Evolutionary conservation across 2,797 vertebrate species (phyloP).

Genomic region (Gorsachius magnificus): DNA sequence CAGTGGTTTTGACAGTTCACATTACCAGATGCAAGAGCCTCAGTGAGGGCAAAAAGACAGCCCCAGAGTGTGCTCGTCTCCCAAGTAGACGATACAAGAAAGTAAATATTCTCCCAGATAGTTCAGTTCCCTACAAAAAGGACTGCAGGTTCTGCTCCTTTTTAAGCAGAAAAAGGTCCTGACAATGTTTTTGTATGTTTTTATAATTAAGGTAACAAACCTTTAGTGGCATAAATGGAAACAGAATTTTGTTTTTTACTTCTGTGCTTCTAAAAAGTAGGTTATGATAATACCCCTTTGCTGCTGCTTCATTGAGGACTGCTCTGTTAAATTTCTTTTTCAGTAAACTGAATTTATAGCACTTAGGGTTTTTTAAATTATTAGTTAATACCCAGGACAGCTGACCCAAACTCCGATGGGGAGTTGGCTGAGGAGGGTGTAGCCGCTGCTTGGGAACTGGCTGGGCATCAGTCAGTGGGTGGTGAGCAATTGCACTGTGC

Average conservation of each 20-base stretch:
- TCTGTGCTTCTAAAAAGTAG: neutral
- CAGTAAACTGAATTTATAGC: neutral
- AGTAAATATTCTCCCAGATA: neutral
- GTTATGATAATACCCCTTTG: neutral
- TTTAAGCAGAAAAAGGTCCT: neutral
- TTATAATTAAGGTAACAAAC: neutral
- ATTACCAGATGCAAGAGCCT: neutral
- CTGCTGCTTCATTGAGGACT: neutral
- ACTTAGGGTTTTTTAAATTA: neutral
- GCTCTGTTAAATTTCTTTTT: neutral
- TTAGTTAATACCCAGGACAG: neutral
- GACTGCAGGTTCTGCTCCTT: neutral
- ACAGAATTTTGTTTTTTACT: neutral
- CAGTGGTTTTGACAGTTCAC: neutral
- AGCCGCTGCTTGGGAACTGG: neutral
- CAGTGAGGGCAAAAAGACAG: neutral
- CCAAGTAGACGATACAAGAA: neutral
- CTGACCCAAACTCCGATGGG: too few species aligned
- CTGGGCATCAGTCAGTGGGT: neutral
- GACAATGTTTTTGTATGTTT: neutral
- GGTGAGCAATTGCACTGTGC: neutral
- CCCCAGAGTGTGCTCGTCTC: neutral
- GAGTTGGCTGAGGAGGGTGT: too few species aligned
- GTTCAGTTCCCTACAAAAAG: neutral
- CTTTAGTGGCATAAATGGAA: neutral